These are phyloP conservation scores for Poecilus cupreus DNA, from an alignment of 2,888 invertebrate species.

Conservation along the genomic window DNA sequence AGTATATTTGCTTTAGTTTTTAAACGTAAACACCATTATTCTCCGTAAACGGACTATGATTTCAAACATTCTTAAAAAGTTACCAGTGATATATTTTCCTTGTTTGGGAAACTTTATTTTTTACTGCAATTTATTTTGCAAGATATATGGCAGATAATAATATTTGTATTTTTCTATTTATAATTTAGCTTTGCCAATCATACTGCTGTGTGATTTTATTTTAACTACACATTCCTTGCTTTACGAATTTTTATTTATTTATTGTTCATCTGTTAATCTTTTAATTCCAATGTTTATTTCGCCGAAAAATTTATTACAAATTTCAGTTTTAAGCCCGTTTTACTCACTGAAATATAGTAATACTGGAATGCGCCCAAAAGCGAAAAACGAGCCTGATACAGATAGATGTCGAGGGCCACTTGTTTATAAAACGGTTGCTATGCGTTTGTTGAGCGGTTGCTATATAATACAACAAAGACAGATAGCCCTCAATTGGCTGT, in stretches of 20 bases:
- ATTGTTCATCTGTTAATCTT: background rate
- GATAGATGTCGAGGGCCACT: too few relatives aligned
- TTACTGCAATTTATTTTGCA: background rate
- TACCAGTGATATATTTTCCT: constrained; percentile 40
- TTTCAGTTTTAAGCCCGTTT: too few relatives aligned
- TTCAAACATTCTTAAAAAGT: constrained; percentile 16
- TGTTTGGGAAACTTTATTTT: background rate
- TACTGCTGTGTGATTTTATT: background rate
- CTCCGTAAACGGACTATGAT: constrained; percentile 66
- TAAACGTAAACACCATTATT: constrained; percentile 75
- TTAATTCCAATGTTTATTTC: too few relatives aligned
- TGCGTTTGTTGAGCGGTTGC: too few relatives aligned
- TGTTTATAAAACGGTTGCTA: too few relatives aligned
- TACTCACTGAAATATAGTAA: too few relatives aligned
- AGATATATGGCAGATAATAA: background rate
- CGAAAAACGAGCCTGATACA: too few relatives aligned
- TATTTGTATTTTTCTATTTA: constrained; percentile 18
- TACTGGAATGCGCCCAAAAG: too few relatives aligned
- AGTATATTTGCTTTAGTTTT: constrained; percentile 90
- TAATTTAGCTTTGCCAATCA: background rate
- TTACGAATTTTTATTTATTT: background rate
- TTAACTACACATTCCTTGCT: background rate
- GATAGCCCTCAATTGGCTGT: too few relatives aligned
- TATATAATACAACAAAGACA: too few relatives aligned
- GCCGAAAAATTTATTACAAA: too few relatives aligned